Conservation (phyloP, 2,797 vertebrate genomes). For the Lithobates pipiens region DNA sequence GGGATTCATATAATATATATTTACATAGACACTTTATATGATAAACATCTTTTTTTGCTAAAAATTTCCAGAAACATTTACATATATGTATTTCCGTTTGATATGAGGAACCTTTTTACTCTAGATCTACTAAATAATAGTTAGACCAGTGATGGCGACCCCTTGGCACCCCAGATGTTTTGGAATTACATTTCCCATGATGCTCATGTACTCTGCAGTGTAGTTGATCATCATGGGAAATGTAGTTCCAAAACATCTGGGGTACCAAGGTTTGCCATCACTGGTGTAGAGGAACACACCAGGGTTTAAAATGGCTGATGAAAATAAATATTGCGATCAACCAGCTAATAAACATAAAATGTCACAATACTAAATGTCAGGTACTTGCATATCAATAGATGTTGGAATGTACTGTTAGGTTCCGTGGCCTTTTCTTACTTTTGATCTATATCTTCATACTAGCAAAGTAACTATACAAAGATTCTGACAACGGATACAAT, state of each 20-base stretch:
- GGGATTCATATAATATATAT: constrained; percentile 1
- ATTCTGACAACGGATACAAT: too few species aligned
- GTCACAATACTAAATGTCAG: neutral
- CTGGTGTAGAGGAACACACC: too few species aligned
- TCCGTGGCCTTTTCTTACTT: neutral
- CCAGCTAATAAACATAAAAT: neutral
- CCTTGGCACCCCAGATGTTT: too few species aligned
- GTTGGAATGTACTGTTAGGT: neutral
- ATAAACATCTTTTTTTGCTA: constrained; percentile 12
- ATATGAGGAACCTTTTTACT: neutral
- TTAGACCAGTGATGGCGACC: too few species aligned
- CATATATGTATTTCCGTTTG: neutral
- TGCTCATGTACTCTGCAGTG: too few species aligned
- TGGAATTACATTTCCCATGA: too few species aligned
- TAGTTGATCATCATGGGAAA: too few species aligned
- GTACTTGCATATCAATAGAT: neutral
- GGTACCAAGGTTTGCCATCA: too few species aligned
- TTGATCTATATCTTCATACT: too few species aligned
- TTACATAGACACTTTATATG: constrained; percentile 8
- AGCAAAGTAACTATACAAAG: too few species aligned
- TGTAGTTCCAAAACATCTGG: too few species aligned
- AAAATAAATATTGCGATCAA: neutral
- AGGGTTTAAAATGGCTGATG: neutral
- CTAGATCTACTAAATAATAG: neutral
- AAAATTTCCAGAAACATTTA: constrained; percentile 8